These are phyloP conservation scores for Dendrocopos noguchii DNA, from an alignment of 2,113 vertebrate species.

Conservation along the genomic window DNA sequence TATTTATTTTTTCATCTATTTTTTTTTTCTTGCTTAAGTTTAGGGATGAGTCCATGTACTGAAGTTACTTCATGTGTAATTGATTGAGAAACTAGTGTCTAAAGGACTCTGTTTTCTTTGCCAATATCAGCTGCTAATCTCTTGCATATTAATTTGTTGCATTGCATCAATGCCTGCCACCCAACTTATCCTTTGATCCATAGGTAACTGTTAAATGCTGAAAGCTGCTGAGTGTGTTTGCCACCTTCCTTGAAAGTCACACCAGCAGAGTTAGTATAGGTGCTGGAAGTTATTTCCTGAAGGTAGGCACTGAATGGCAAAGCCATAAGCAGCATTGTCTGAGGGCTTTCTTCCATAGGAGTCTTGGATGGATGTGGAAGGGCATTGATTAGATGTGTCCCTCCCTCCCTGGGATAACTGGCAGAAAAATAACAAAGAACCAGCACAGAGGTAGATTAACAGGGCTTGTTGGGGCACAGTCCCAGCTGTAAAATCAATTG, in stretches of 20 bases:
- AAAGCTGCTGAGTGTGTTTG: not conserved
- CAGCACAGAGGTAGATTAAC: not conserved
- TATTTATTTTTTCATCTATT: not conserved
- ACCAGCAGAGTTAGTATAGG: not conserved
- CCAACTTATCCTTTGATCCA: not conserved
- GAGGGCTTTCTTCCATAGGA: not conserved
- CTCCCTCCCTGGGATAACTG: not conserved
- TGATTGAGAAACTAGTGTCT: not conserved
- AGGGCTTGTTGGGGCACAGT: not conserved
- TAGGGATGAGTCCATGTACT: not conserved
- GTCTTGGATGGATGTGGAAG: accelerated
- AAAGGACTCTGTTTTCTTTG: not conserved
- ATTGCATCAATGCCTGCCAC: not conserved
- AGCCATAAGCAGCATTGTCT: not conserved
- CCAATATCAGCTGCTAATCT: not conserved
- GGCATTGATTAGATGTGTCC: not conserved
- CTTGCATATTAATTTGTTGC: not conserved
- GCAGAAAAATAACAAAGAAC: not conserved
- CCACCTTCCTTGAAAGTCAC: not conserved
- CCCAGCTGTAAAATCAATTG: not conserved
- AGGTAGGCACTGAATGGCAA: not conserved
- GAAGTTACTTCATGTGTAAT: not conserved
- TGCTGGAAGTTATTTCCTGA: not conserved
- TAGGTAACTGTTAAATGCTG: not conserved
- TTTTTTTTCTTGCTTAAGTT: not conserved